A percentile compares a stretch with the other conserved stretches of the same genome.
phyloP scores from a whole-genome alignment of 1,140 invertebrate genomes.

The Drosophila setifemur region DNA sequence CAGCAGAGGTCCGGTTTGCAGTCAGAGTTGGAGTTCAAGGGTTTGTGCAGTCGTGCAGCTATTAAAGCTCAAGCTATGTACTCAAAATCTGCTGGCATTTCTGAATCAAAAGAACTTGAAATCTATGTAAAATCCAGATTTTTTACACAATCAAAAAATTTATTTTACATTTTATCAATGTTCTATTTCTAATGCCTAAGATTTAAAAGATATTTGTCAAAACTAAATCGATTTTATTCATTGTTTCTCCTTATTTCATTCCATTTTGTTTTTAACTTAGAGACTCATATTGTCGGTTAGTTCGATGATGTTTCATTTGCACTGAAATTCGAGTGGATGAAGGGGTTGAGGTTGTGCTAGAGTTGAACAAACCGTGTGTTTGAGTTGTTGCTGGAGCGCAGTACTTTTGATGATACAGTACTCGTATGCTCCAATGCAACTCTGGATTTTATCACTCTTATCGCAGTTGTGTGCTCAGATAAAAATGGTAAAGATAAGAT shows the following conservation, averaged over 20 bases:
- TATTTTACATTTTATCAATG: no score
- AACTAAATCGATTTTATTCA: no score
- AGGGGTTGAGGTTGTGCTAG: slow-evolving; percentile 15
- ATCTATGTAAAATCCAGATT: no score
- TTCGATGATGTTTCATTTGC: slow-evolving; percentile 42
- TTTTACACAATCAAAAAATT: no score
- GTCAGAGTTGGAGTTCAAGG: slow-evolving; percentile 15
- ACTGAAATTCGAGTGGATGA: slow-evolving; percentile 11
- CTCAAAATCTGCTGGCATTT: no score
- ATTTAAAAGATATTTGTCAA: no score
- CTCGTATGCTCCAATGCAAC: slow-evolving; percentile 8
- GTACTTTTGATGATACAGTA: slow-evolving; percentile 4
- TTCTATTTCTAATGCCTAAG: no score
- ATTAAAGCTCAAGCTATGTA: no score
- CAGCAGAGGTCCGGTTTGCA: slow-evolving; percentile 2
- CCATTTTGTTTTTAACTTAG: no score
- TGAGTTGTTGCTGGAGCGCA: slow-evolving; percentile 28
- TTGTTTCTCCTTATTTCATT: no score
- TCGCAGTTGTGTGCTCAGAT: slow-evolving; percentile 32
- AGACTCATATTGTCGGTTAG: slow-evolving; percentile 44
- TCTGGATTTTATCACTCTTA: slow-evolving; percentile 7
- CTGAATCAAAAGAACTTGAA: no score
- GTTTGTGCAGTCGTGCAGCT: not conserved
- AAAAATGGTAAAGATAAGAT: slow-evolving; percentile 37
- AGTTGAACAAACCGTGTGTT: slow-evolving; percentile 46